Evolutionary conservation across 1,140 invertebrate genomes (phyloP), one percentile per base, ranked within the genome.

Genomic region (Papilio polyxenes): DNA sequence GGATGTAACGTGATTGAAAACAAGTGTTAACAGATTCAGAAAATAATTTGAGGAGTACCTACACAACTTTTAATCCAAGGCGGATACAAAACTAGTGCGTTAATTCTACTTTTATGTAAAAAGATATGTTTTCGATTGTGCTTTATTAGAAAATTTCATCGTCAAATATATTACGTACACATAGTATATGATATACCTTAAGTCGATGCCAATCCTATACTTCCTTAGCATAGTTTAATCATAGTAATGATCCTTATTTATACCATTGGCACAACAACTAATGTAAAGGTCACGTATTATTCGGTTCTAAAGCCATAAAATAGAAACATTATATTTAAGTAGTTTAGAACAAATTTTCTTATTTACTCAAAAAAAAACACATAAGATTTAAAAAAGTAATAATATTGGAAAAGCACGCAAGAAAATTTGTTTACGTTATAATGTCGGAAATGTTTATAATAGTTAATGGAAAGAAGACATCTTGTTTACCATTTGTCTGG

Each of bases 401-500:
- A 72, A 37, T 72, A 72, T 72, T 72, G 31, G 13, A 72, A 37
- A 11, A 72, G 31, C 13, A 37, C 31, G 23, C 31, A 37, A 37
- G 31, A 69, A 69, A 69, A 69, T 15, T 69, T 69, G 65, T 17
- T 72, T 72, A 72, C 65, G 65, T 9, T 72, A 72, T 37, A 37
- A 72, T 72, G 65, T 37, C 10, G 11, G 65, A 72, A 72, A 31
- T 72, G 65, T 72, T 72, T 72, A 23, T 72, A 40, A 72, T 72
- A 15, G 31, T 72, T 72, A 72, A 72, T 37, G 65, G 31, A 72
- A 72, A 72, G 31, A 40, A 72, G 31, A 72, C 65, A 72, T 72
- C 31, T 37, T 72, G 65, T 72, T 72, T 72, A 72, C 65, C 31
- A 72, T 72, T 40, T 72, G 31, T 72, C 11, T 72, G 65, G 65